A percentile compares a stretch with the other conserved stretches of the same genome.
Evolutionary conservation across 2,113 vertebrate genomes (phyloP).

Genomic region (Plectropomus leopardus): DNA sequence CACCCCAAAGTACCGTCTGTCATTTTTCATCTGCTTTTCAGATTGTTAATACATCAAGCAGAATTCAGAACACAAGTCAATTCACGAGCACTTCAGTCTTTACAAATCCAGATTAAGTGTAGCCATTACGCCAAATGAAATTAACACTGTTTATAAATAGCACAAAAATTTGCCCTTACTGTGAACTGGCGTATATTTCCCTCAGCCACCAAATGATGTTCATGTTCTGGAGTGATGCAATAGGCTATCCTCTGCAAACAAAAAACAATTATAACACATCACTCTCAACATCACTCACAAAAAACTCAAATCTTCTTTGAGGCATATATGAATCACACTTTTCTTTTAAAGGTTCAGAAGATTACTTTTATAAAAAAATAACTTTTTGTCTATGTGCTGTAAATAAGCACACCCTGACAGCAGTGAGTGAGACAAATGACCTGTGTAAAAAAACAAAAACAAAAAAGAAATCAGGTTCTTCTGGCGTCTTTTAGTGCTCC

Average conservation of each 20-base stretch:
- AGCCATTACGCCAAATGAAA: background rate
- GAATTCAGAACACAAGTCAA: background rate
- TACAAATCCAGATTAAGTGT: background rate
- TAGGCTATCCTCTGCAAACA: constrained; percentile 92
- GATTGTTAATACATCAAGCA: background rate
- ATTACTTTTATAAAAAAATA: no score
- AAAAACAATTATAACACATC: constrained; percentile 13
- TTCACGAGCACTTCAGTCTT: background rate
- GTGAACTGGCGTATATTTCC: constrained; percentile 94
- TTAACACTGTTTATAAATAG: background rate
- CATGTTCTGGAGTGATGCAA: constrained; percentile 95
- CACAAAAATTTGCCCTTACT: constrained; percentile 79
- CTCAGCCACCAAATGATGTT: constrained; percentile 93
- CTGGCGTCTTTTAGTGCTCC: no score
- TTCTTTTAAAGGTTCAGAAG: background rate
- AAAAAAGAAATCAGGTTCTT: no score
- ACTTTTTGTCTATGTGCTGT: no score
- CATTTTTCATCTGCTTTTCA: background rate
- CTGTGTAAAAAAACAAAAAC: no score
- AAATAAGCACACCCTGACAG: no score
- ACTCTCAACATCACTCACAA: background rate
- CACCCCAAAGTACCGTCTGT: background rate
- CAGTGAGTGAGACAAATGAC: no score
- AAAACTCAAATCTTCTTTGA: background rate
- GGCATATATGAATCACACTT: background rate